Conservation (phyloP, 2,113 vertebrate genomes). For the Tupaia tana region DNA sequence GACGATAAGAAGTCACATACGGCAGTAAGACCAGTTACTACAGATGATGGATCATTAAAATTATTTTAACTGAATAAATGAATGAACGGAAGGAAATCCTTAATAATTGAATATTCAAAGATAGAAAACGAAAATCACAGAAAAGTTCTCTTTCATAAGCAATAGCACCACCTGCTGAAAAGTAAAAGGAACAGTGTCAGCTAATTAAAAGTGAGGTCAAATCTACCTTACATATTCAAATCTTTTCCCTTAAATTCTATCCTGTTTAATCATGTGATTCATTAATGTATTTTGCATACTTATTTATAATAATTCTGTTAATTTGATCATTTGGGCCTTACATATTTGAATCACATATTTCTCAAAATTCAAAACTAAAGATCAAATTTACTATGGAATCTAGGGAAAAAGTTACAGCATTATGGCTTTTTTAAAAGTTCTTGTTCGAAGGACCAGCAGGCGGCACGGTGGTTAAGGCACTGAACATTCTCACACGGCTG, state of each 20-base stretch:
- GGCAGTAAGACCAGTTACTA: constrained; percentile 2
- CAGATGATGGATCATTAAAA: background rate
- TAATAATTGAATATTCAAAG: constrained; percentile 26
- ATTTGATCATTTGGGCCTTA: background rate
- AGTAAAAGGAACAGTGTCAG: constrained; percentile 37
- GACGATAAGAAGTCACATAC: constrained; percentile 33
- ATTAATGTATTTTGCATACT: constrained; percentile 19
- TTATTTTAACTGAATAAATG: constrained; percentile 23
- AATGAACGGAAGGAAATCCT: background rate
- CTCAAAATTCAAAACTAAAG: constrained; percentile 48
- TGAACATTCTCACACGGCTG: too few relatives aligned
- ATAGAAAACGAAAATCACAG: constrained; percentile 35
- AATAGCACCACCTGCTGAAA: constrained; percentile 78
- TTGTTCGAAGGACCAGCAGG: background rate
- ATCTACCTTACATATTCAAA: background rate
- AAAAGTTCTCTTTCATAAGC: constrained; percentile 18
- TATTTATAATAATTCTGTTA: background rate
- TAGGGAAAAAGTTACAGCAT: background rate
- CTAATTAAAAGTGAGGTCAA: constrained; percentile 25
- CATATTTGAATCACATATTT: constrained; percentile 39
- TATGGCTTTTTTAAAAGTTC: background rate
- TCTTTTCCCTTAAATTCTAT: background rate
- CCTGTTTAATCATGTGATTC: constrained; percentile 23
- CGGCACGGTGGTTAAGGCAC: too few relatives aligned
- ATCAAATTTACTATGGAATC: constrained; percentile 50